phyloP scores from a whole-genome alignment of 2,888 invertebrate genomes.

The Andrena chrysosceles region DNA sequence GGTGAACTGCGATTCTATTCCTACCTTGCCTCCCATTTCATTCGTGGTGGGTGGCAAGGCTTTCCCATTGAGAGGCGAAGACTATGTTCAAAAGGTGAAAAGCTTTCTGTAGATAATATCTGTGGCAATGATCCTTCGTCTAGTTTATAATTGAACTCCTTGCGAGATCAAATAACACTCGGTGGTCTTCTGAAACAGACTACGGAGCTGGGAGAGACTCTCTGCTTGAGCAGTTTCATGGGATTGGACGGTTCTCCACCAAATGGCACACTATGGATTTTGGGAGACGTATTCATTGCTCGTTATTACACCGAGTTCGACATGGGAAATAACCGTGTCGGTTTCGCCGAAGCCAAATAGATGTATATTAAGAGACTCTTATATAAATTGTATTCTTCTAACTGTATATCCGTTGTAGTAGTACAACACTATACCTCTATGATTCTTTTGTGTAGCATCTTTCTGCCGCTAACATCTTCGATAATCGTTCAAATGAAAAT shows the following conservation, averaged over 20 bases:
- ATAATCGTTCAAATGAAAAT: background rate
- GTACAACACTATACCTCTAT: background rate
- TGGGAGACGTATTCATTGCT: slow-evolving; percentile 99
- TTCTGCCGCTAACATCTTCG: background rate
- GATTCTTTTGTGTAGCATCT: background rate
- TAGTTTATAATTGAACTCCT: background rate
- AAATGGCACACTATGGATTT: slow-evolving; percentile 98
- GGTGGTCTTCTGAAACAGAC: slow-evolving; percentile 27
- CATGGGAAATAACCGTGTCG: slow-evolving; percentile 93
- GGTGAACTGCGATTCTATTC: slow-evolving; percentile 92
- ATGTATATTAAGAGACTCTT: background rate
- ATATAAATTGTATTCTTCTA: background rate
- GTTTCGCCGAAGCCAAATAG: slow-evolving; percentile 91
- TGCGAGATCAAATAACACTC: slow-evolving; percentile 5
- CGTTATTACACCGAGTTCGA: slow-evolving; percentile 99
- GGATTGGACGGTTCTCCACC: slow-evolving; percentile 98
- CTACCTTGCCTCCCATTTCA: slow-evolving; percentile 91
- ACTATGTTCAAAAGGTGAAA: slow-evolving; percentile 94
- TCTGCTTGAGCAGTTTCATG: slow-evolving; percentile 98
- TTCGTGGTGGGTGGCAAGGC: slow-evolving; percentile 91
- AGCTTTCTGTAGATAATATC: background rate
- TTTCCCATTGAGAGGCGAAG: slow-evolving; percentile 92
- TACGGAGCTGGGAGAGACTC: slow-evolving; percentile 90
- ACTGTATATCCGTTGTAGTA: background rate
- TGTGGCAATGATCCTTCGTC: background rate